Base-by-base conservation (phyloP, 2,797 vertebrate species). In the Alca torda region DNA sequence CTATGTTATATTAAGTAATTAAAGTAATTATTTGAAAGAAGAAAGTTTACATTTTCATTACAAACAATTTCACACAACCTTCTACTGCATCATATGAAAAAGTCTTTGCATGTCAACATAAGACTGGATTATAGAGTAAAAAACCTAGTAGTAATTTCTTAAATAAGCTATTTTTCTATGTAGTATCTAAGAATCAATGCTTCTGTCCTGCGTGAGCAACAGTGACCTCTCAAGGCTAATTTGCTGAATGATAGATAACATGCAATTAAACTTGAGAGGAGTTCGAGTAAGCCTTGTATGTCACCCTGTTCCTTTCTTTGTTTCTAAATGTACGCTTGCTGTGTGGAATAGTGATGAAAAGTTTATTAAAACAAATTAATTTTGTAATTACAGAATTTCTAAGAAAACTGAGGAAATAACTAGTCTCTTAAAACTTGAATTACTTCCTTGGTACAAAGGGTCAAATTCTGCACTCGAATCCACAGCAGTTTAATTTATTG, bases 11-110 rank as follows among this genome's bases (percentile, higher is more conserved):
- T 94, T 90, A 93, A 54, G 61, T 89, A 93, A 97, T 96, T 96
- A 96, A 97, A 95, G 75, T 77, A 95, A 94, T 89, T 76, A 94
- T 96, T 96, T 97, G 68, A 96, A 96, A 96, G 88, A 95, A 93
- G 69, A 87, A 97, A 86, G 30, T 89, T 90, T 82, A 83, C 75
- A 50, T 94, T 91, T 73, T 96, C 35, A 26, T 65, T 59, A 77
- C 78, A 37, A 96, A 60, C 50, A 73, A 18, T 90, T 56, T 95
- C 85, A 93, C 11, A 39, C 19, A 87, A 20, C 24, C 31, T 93
- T 68, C 43, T 64, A 61, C 19, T 43, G 76, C 12, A 1, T 94
- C 31, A 35, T 67, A 76, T 78, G 88, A 76, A 87, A 41, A 70
- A 82, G 70, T 95, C 92, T 89, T 96, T 70, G 59, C 50, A 65